Evolutionary conservation across 2,113 vertebrate genomes (phyloP).

Genomic region (Indicator indicator): DNA sequence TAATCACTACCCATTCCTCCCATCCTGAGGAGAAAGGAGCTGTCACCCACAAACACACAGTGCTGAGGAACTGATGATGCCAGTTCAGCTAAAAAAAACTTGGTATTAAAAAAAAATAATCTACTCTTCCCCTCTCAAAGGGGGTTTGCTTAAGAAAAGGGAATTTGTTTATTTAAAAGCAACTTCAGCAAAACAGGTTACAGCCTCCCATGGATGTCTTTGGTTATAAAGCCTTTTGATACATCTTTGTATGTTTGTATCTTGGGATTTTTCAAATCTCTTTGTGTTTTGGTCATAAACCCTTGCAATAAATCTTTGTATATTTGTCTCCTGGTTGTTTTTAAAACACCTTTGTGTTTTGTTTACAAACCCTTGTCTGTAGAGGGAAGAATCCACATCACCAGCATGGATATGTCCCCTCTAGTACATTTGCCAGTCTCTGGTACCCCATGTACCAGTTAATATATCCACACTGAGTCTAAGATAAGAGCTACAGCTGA

Average conservation of each 20-base stretch:
- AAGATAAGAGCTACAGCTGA: not conserved
- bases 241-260: too few species aligned
- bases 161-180: not conserved
- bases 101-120: not conserved
- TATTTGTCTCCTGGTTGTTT: too few species aligned
- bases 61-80: not conserved
- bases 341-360: too few species aligned
- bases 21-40: not conserved
- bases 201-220: not conserved
- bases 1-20: not conserved
- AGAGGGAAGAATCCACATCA: not conserved
- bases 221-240: too few species aligned
- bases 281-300: not conserved
- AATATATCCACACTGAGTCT: not conserved
- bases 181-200: not conserved
- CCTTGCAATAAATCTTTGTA: not conserved
- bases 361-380: not conserved
- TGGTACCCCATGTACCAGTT: not conserved
- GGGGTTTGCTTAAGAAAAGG: not conserved
- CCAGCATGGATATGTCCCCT: not conserved
- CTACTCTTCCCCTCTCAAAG: not conserved
- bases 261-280: too few species aligned
- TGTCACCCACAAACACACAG: not conserved
- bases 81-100: not conserved
- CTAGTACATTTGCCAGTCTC: not conserved